Evolutionary conservation across 2,113 vertebrate species (phyloP).

Genomic region (Corythornis vintsioides): DNA sequence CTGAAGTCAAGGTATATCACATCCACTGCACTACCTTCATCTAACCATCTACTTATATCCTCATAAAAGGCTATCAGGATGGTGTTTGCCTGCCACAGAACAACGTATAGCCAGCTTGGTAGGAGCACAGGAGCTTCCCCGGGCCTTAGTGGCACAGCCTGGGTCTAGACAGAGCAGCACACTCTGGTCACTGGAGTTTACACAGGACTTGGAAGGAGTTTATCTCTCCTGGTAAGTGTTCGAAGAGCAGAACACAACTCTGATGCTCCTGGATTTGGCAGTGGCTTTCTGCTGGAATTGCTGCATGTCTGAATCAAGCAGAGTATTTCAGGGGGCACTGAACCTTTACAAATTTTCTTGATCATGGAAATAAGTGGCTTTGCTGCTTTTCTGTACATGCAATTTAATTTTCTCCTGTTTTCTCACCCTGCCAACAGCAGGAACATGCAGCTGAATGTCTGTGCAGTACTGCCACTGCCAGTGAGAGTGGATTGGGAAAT

Average conservation of each 20-base stretch:
- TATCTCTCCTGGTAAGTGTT: not conserved
- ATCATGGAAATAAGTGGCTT: not conserved
- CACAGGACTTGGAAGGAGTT: not conserved
- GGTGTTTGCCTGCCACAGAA: not conserved
- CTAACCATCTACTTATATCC: no score
- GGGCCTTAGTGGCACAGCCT: not conserved
- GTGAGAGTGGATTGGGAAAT: not conserved
- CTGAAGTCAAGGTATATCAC: no score
- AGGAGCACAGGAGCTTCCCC: rapidly evolving
- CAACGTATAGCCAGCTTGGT: not conserved
- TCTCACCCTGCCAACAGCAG: not conserved
- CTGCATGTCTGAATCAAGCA: not conserved
- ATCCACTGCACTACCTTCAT: no score
- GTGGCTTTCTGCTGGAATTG: not conserved
- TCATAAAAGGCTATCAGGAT: no score
- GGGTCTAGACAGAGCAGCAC: not conserved
- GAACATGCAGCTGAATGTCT: not conserved
- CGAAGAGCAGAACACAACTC: not conserved
- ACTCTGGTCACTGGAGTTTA: not conserved
- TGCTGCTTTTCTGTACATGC: not conserved
- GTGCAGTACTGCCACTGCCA: not conserved
- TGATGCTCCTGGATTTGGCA: not conserved
- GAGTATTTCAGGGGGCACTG: not conserved
- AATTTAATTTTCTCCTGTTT: not conserved
- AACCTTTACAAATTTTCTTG: not conserved